Evolutionary conservation across 1,140 invertebrate genomes (phyloP), one percentile per base, ranked within the genome.

Genomic region (Diorhabda carinulata): DNA sequence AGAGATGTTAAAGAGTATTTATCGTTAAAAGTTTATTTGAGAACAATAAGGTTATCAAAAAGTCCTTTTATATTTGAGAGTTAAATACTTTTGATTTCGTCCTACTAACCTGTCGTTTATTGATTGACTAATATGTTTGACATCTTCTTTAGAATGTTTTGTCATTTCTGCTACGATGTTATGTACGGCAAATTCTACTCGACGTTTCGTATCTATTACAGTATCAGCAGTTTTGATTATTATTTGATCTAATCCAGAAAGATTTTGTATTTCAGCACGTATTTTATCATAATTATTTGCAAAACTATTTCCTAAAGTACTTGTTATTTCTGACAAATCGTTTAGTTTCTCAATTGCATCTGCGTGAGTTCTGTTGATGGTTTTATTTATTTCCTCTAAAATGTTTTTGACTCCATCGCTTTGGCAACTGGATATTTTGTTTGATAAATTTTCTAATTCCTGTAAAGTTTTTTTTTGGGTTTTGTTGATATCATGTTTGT

Each of bases 181-280:
- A 76, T 94, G 89, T 1, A 93, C 89, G 0, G 91, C 91, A 72
- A 93, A 94, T 75, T 95, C 93, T 2, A 96, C 86, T 25, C 92
- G 85, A 68, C 91, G 88, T 79, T 94, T 95, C 0, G 89, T 94
- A 59, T 94, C 92, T 73, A 94, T 79, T 3, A 94, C 91, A 74
- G 91, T 89, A 82, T 95, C 93, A 0, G 91, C 91, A 66, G 92
- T 95, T 78, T 92, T 89, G 47, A 93, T 84, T 81, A 95, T 86
- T 2, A 95, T 88, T 64, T 89, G 86, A 74, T 95, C 93, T 45
- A 92, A 88, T 77, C 92, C 93, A 5, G 86, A 83, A 52, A 95
- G 78, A 2, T 81, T 80, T 71, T 81, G 74, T 70, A 89, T 83
- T 79, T 89, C 87, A 5, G 64, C 61, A 45, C 70, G 68, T 43